Base-by-base conservation (phyloP, 2,888 invertebrate genomes). In the Toxonevra muliebris region DNA sequence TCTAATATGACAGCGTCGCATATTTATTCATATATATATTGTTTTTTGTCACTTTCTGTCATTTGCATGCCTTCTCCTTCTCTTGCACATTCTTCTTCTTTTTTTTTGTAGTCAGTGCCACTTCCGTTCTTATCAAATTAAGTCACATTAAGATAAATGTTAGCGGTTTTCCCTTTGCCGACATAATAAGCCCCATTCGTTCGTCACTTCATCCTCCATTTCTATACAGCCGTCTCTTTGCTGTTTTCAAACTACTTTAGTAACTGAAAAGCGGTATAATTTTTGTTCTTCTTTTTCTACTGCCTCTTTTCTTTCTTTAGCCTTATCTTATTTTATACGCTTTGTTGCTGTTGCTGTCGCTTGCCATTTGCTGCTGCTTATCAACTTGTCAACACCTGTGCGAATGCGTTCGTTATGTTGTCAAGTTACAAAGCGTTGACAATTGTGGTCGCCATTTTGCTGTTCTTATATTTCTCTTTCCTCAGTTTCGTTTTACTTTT, bases 61-160 rank as follows among this genome's bases (percentile, higher is more conserved):
- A n/a, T n/a, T n/a, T n/a, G n/a, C 30, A 41, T 40, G 20, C 41
- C 12, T 57, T 40, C 12, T 17, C 7, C 15, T 40, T 40, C 1
- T 8, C 41, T 40, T 17, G 40, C 19, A 10, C 15, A 15, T 19
- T 4, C 48, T 13, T 53, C 13, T 15, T 11, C 15, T 52, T 52
- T 15, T 52, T 9, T 53, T 12, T n/a, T 12, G 54, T 19, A 10
- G 54, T 54, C 17, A 19, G 19, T 17, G 55, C 17, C 58, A 19
- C 57, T 59, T 54, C 52, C 55, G 41, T 65, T 42, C 69, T 65
- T 42, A 71, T 70, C 66, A 76, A 76, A 77, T 77, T 73, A 72
- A 76, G 76, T 76, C 73, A 68, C 70, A 77, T 77, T 74, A 73
- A 72, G 74, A 74, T 73, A 71, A 71, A 74, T 73, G 70, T 60